phyloP scores from a whole-genome alignment of 2,797 vertebrate species.

The Ibycter americanus region DNA sequence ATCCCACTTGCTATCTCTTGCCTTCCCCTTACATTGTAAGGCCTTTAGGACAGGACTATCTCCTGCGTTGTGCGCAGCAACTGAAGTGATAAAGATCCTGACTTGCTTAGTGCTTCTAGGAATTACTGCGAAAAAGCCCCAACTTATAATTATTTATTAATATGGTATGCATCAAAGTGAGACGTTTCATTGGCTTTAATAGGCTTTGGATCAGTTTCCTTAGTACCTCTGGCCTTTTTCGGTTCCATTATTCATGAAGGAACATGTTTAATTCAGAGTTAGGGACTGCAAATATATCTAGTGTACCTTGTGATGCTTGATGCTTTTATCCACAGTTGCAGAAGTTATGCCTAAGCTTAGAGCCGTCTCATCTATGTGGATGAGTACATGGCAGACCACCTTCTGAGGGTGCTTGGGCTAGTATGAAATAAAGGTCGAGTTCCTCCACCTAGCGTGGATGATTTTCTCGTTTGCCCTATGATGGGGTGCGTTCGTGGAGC shows the following conservation, averaged over 20 bases:
- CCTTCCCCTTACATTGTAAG: background rate
- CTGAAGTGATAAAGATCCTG: constrained; percentile 8
- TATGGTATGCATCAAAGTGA: constrained; percentile 12
- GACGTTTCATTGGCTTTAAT: constrained; percentile 26
- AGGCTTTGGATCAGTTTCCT: constrained; percentile 21
- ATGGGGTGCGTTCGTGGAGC: background rate
- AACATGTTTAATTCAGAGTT: constrained; percentile 49
- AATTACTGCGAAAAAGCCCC: background rate
- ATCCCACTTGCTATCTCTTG: background rate
- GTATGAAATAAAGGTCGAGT: background rate
- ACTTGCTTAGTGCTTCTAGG: background rate
- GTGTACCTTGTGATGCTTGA: background rate
- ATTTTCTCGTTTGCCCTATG: background rate
- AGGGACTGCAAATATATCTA: background rate
- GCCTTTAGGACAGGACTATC: background rate
- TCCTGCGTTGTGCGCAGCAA: background rate
- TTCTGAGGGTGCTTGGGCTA: background rate
- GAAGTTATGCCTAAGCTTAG: background rate
- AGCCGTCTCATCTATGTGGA: rapidly evolving
- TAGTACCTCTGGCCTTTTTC: constrained; percentile 5
- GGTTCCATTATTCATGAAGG: constrained; percentile 38
- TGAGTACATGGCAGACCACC: rapidly evolving
- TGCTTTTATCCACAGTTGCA: background rate
- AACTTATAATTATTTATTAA: constrained; percentile 39
- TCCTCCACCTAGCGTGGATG: background rate